A percentile compares a stretch with the other conserved stretches of the same genome.
Conservation (phyloP, 1,140 invertebrate species). For the Anagrus nilaparvatae region DNA sequence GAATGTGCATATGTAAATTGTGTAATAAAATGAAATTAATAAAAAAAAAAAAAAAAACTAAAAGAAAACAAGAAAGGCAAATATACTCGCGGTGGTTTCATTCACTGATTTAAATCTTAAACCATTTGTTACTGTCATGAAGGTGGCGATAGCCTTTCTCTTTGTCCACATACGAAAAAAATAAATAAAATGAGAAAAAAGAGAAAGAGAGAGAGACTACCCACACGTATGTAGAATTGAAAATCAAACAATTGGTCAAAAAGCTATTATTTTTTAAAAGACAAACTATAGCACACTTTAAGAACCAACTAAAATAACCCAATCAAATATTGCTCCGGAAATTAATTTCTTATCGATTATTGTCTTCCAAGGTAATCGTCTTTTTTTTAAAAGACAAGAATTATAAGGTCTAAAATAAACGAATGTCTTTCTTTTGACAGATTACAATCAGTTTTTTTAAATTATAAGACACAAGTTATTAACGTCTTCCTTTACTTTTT, state of each 20-base stretch:
- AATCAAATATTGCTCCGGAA: slow-evolving; percentile 33
- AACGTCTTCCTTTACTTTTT: too few species aligned
- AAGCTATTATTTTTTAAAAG: slow-evolving; percentile 38
- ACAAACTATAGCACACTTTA: slow-evolving; percentile 13
- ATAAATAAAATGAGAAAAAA: too few species aligned
- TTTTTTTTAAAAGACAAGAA: slow-evolving; percentile 13
- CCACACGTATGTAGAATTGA: too few species aligned
- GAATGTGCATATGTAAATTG: too few species aligned
- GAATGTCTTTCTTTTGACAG: too few species aligned
- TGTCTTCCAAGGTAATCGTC: slow-evolving; percentile 25
- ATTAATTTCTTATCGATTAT: slow-evolving; percentile 41
- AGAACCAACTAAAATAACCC: slow-evolving; percentile 30
- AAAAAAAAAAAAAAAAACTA: too few species aligned
- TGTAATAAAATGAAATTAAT: too few species aligned
- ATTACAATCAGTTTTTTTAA: too few species aligned
- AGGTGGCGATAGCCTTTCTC: slow-evolving; percentile 46
- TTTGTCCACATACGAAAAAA: not conserved
- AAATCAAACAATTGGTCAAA: slow-evolving; percentile 21
- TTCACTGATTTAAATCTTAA: slow-evolving; percentile 51
- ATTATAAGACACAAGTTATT: too few species aligned
- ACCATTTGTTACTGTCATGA: slow-evolving; percentile 54
- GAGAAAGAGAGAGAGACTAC: too few species aligned
- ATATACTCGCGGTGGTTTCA: slow-evolving; percentile 38
- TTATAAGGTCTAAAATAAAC: too few species aligned
- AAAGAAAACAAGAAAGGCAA: too few species aligned